These are phyloP conservation scores for Dicerorhinus sumatrensis DNA, from an alignment of 2,113 vertebrate genomes.

Conservation along the genomic window DNA sequence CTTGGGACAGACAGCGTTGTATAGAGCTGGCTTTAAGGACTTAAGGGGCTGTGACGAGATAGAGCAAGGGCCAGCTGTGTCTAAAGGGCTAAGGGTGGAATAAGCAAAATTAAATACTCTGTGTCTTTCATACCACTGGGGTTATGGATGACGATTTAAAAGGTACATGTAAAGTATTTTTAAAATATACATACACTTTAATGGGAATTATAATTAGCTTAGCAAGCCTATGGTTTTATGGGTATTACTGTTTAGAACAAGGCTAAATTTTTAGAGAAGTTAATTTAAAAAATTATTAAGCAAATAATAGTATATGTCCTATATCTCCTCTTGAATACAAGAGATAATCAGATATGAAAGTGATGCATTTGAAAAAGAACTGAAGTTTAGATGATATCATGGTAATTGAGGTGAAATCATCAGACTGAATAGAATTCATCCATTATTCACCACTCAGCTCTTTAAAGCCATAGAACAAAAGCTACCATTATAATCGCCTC, in stretches of 20 bases:
- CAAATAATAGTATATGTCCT: neutral
- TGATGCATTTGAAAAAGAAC: neutral
- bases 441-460: neutral
- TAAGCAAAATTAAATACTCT: neutral
- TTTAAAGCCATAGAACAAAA: slow-evolving; percentile 24
- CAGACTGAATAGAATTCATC: neutral
- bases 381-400: neutral
- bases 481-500: neutral
- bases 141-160: neutral
- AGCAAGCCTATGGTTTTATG: neutral
- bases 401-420: neutral
- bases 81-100: neutral
- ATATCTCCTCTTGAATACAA: neutral
- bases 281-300: neutral
- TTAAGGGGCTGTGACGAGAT: neutral
- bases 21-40: neutral
- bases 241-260: neutral
- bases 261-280: neutral
- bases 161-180: neutral
- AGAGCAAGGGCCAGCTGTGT: neutral
- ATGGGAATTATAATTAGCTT: neutral
- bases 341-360: neutral
- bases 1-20: neutral
- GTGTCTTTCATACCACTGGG: neutral
- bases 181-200: slow-evolving; percentile 8